Evolutionary conservation across 2,888 invertebrate genomes (phyloP).

Genomic region (Pediacus dermestoides): DNA sequence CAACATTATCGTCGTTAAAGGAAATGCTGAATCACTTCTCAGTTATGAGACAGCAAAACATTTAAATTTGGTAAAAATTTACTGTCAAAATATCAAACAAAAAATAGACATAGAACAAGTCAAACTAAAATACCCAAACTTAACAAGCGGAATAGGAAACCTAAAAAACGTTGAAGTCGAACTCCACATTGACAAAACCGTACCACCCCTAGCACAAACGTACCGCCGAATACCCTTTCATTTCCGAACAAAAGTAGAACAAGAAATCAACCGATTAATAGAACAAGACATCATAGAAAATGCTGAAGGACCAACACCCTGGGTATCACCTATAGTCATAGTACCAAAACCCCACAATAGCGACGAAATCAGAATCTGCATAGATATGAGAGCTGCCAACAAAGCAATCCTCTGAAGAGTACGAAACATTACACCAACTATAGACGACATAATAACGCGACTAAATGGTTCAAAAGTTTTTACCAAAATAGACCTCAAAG

Average conservation of each 20-base stretch:
- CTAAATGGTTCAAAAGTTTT: constrained; percentile 18
- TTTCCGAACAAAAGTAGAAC: constrained; percentile 12
- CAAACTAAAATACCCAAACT: constrained; percentile 7
- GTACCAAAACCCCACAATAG: constrained; percentile 12
- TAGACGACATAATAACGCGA: constrained; percentile 13
- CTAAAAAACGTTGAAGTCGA: constrained; percentile 15
- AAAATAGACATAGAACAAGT: constrained; percentile 5
- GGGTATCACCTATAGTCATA: constrained; percentile 17
- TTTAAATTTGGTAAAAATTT: constrained; percentile 7
- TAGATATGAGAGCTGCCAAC: constrained; percentile 17
- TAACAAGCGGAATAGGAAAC: constrained; percentile 25
- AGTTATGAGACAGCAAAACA: constrained; percentile 8
- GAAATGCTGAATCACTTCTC: constrained; percentile 4
- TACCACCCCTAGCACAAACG: constrained; percentile 15
- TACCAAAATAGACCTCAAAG: constrained; percentile 20
- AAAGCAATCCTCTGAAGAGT: constrained; percentile 14
- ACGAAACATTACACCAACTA: constrained; percentile 18
- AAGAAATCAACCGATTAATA: constrained; percentile 5
- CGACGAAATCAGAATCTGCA: constrained; percentile 15
- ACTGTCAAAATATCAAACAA: not conserved
- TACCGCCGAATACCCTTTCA: constrained; percentile 18
- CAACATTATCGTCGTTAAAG: constrained; percentile 10
- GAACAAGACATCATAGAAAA: constrained; percentile 13
- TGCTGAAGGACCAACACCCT: constrained; percentile 12
- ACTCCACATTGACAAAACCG: constrained; percentile 17